Evolutionary conservation across 1,140 invertebrate genomes (phyloP).

Genomic region (Coboldia fuscipes): DNA sequence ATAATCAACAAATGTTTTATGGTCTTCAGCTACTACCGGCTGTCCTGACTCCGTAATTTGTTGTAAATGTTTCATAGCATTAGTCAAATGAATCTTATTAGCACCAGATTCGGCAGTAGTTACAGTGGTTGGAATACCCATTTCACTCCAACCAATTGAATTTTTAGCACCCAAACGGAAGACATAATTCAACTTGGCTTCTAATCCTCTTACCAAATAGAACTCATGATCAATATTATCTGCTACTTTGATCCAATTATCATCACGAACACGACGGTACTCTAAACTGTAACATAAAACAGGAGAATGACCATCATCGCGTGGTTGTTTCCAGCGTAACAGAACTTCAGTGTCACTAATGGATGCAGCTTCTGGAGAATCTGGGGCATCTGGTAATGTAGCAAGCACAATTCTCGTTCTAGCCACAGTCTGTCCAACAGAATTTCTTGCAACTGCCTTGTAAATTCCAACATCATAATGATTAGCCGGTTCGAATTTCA

Average conservation of each 20-base stretch:
- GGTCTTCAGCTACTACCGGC: conserved; percentile 39
- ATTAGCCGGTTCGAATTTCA: conserved; percentile 50
- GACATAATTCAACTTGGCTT: conserved; percentile 58
- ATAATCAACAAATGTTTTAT: conserved; percentile 44
- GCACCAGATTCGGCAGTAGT: conserved; percentile 42
- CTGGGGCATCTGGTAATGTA: conserved; percentile 56
- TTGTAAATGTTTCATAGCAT: conserved; percentile 65
- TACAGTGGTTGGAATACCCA: conserved; percentile 47
- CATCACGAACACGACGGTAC: conserved; percentile 47
- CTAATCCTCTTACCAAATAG: conserved; percentile 57
- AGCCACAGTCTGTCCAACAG: conserved; percentile 52
- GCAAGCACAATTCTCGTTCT: conserved; percentile 50
- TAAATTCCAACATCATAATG: conserved; percentile 79
- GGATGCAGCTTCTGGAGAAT: conserved; percentile 64
- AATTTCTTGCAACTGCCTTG: conserved; percentile 84
- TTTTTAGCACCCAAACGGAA: conserved; percentile 80
- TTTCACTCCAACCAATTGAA: conserved; percentile 79
- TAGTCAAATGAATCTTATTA: conserved; percentile 46
- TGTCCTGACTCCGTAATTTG: conserved; percentile 60
- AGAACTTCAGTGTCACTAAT: conserved; percentile 70
- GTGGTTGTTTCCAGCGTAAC: conserved; percentile 72
- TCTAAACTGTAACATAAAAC: conserved; percentile 71
- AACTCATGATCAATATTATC: conserved; percentile 88
- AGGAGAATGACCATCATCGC: conserved; percentile 60
- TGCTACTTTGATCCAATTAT: conserved; percentile 69